These are phyloP conservation scores for Heliconius cydno DNA, from an alignment of 2,888 invertebrate genomes.

Conservation along the genomic window DNA sequence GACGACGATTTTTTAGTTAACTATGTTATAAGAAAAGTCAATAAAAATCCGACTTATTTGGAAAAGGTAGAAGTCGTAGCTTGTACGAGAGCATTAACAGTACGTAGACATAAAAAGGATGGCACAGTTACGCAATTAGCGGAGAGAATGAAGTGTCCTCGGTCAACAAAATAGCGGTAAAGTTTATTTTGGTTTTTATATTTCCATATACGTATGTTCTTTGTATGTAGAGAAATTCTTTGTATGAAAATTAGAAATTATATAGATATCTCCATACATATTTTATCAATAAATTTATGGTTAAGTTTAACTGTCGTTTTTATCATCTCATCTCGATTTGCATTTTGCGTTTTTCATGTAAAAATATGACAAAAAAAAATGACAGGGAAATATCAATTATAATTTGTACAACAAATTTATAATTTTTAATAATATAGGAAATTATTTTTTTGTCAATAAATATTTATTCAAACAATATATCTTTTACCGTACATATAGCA, in stretches of 20 bases:
- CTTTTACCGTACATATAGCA: not conserved
- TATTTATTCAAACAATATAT: not conserved
- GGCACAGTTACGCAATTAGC: constrained; percentile 68
- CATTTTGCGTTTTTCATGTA: not conserved
- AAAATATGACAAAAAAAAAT: too few relatives aligned
- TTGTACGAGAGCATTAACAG: constrained; percentile 43
- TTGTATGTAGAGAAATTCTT: too few relatives aligned
- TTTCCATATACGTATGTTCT: constrained; percentile 23
- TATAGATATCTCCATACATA: too few relatives aligned
- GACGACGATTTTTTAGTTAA: not conserved
- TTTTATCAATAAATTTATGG: too few relatives aligned
- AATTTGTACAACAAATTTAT: too few relatives aligned
- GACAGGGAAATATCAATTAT: not conserved
- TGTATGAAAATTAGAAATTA: too few relatives aligned
- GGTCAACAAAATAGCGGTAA: constrained; percentile 53
- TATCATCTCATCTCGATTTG: not conserved
- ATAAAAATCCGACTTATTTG: constrained; percentile 6
- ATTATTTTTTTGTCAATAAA: not conserved
- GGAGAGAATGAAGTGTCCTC: constrained; percentile 63
- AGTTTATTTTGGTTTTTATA: constrained; percentile 40
- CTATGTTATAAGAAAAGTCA: not conserved
- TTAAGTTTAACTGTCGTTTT: not conserved
- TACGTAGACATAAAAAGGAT: constrained; percentile 44
- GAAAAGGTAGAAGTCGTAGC: constrained; percentile 22
- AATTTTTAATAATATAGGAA: too few relatives aligned